Evolutionary conservation across 2,113 vertebrate genomes (phyloP).

Genomic region (Mionectes macconnelli): DNA sequence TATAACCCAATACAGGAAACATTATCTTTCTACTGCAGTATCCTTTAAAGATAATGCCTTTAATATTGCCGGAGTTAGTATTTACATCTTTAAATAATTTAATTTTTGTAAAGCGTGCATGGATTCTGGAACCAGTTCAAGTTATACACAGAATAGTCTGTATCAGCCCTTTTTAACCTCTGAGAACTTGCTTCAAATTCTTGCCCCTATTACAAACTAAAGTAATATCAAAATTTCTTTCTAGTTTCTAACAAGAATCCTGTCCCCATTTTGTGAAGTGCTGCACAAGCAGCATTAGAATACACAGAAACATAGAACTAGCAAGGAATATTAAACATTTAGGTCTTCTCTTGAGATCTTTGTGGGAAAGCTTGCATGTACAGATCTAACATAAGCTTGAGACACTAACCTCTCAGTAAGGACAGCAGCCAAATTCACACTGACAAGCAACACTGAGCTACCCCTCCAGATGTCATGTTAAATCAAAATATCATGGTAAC

Average conservation of each 20-base stretch:
- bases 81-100: not conserved
- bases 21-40: not conserved
- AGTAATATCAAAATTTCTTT: not conserved
- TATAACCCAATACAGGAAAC: not conserved
- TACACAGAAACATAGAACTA: not conserved
- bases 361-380: not conserved
- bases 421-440: not conserved
- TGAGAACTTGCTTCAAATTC: not conserved
- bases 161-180: not conserved
- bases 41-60: not conserved
- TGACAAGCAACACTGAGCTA: slow-evolving; percentile 18
- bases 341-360: not conserved
- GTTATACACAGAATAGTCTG: not conserved
- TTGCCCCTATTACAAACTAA: not conserved
- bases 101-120: not conserved
- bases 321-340: not conserved
- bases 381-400: not conserved
- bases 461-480: not conserved
- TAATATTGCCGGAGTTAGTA: not conserved
- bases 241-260: not conserved
- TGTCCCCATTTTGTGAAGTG: not conserved
- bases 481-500: slow-evolving; percentile 26
- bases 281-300: not conserved
- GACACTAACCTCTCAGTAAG: not conserved
- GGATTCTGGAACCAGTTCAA: not conserved